Conservation (phyloP, 2,888 invertebrate species). For the Melolontha melolontha region DNA sequence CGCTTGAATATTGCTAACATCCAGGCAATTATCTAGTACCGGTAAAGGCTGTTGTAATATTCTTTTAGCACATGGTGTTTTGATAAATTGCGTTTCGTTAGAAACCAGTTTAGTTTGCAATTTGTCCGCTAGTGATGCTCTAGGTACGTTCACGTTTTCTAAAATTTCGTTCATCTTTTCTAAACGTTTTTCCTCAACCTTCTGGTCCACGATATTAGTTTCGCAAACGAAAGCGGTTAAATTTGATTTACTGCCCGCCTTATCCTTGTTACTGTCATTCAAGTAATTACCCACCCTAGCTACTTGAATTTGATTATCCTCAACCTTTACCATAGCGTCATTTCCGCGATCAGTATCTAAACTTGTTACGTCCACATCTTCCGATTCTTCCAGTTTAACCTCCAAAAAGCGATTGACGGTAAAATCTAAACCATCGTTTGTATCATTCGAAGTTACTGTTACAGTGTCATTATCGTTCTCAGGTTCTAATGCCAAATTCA, state of each 20-base stretch:
- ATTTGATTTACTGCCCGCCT: constrained; percentile 13
- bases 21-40: no score
- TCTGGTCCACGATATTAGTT: constrained; percentile 58
- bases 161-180: constrained; percentile 68
- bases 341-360: background rate
- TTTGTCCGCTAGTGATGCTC: constrained; percentile 49
- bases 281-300: no score
- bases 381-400: background rate
- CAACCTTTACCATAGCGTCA: background rate
- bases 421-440: constrained; percentile 23
- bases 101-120: constrained; percentile 31
- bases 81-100: background rate
- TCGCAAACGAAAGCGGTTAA: constrained; percentile 46
- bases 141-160: constrained; percentile 56
- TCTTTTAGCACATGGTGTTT: background rate
- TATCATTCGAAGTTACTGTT: constrained; percentile 16
- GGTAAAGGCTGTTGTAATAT: no score
- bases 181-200: constrained; percentile 65
- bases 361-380: background rate
- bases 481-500: constrained; percentile 52
- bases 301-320: background rate
- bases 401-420: background rate
- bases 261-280: background rate
- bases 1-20: no score
- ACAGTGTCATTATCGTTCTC: background rate